A percentile compares a stretch with the other conserved stretches of the same genome.
Evolutionary conservation across 2,797 vertebrate species (phyloP).

Genomic region (Callimico goeldii): DNA sequence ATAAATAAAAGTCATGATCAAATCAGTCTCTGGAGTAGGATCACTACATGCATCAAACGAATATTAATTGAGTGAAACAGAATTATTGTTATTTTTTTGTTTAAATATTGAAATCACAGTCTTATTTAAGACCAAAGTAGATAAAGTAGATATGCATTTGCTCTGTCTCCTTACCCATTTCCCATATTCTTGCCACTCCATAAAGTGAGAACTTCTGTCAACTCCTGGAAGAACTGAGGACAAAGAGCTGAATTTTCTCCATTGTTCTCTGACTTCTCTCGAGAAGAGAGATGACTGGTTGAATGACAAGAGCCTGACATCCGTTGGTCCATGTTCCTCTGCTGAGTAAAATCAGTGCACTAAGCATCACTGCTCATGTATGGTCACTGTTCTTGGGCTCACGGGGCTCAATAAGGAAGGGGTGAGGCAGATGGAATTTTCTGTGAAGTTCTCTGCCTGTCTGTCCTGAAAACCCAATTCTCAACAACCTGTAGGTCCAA

Average conservation of each 20-base stretch:
- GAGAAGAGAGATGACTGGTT: not conserved
- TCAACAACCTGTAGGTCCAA: not conserved
- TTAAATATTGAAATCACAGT: slow-evolving; percentile 27
- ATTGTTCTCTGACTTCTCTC: not conserved
- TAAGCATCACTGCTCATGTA: not conserved
- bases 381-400: not conserved
- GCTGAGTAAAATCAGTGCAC: not conserved
- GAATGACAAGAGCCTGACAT: not conserved
- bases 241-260: not conserved
- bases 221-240: not conserved
- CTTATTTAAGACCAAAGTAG: slow-evolving; percentile 35
- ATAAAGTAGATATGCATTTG: slow-evolving; percentile 40
- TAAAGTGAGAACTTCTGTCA: not conserved
- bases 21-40: not conserved
- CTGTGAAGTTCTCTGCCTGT: not conserved
- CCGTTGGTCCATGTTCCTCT: not conserved
- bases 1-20: not conserved
- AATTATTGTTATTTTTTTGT: not conserved
- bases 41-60: not conserved
- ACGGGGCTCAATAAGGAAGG: not conserved
- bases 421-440: not conserved
- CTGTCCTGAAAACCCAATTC: not conserved
- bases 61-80: slow-evolving; percentile 7
- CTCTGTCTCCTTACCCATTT: not conserved
- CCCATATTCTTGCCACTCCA: not conserved